These are phyloP conservation scores for Philhelius pedissequus DNA, from an alignment of 2,888 invertebrate species.

Conservation along the genomic window DNA sequence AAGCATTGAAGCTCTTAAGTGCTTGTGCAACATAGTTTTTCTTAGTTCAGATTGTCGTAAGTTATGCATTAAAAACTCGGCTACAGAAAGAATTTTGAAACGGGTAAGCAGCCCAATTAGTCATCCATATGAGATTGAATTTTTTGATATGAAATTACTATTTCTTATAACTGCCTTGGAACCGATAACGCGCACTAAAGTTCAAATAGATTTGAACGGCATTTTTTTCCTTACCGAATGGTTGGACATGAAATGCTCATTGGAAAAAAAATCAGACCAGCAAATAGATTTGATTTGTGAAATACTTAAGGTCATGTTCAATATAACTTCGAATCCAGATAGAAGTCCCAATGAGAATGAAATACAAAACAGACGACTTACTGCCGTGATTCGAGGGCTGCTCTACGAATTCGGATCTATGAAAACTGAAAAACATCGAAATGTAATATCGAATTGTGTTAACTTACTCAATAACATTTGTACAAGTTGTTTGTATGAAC, in stretches of 20 bases:
- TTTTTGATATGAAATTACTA: conserved; percentile 92
- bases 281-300: conserved; percentile 85
- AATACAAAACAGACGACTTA: conserved; percentile 85
- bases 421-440: conserved; percentile 78
- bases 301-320: conserved; percentile 88
- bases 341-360: conserved; percentile 83
- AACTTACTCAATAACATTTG: conserved; percentile 92
- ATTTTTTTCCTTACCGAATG: conserved; percentile 84
- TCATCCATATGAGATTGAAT: conserved; percentile 81
- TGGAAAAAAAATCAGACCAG: conserved; percentile 79
- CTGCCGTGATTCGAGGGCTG: conserved; percentile 85
- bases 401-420: conserved; percentile 79
- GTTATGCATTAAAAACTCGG: conserved; percentile 82
- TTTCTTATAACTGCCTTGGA: conserved; percentile 93
- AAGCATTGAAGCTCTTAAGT: conserved; percentile 89
- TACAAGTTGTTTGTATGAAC: conserved; percentile 84
- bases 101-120: conserved; percentile 81
- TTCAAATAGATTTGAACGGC: conserved; percentile 85
- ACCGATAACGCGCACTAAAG: conserved; percentile 83
- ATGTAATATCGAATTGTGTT: conserved; percentile 87
- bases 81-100: conserved; percentile 86
- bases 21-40: conserved; percentile 92
- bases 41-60: conserved; percentile 84
- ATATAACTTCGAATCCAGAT: conserved; percentile 83
- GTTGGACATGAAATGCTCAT: conserved; percentile 83